Base-by-base conservation (phyloP, 2,888 invertebrate genomes). In the Bruchidius siliquastri region DNA sequence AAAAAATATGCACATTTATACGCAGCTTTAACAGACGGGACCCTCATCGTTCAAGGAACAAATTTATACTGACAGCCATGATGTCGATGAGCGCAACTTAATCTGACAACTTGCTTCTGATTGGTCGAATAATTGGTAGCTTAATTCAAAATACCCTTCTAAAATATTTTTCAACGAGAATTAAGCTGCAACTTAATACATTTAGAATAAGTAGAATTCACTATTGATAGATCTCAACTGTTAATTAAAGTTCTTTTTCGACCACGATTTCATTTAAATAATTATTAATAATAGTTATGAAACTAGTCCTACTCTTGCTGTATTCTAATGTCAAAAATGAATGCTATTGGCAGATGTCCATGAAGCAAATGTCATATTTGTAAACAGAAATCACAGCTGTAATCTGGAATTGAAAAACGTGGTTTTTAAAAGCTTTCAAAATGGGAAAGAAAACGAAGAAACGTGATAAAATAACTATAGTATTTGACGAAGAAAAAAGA, bases 21-120 rank as follows among this genome's bases (percentile, higher is more conserved):
- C 82, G 80, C 82, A 82, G 85, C 83, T 85, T 86, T 87, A 89
- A 90, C 91, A 90, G 92, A 92, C 91, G 94, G 93, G 93, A 92
- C 92, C 91, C 90, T 91, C 93, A 94, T 94, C 91, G 90, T 91
- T 88, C 91, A 90, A 91, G 91, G 91, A 92, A 93, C 94, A 94
- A 93, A 95, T 96, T 94, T 96, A 96, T 96, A 97, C 95, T 96
- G 96, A 93, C 95, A 94, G 94, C 95, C 94, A 95, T 95, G 92
- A 93, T 94, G 93, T 91, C 90, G 91, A 91, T 90, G 91, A 92
- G 91, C 91, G 92, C 91, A 92, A 91, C 92, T 94, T 94, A 93
- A 92, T 92, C 91, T 90, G 90, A 88, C 89, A 88, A 89, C 89
- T 89, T 88, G 83, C 82, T 87, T 88, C 89, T 88, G 89, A 92